phyloP scores from a whole-genome alignment of 2,888 invertebrate genomes.

The Cylloceria caligata region DNA sequence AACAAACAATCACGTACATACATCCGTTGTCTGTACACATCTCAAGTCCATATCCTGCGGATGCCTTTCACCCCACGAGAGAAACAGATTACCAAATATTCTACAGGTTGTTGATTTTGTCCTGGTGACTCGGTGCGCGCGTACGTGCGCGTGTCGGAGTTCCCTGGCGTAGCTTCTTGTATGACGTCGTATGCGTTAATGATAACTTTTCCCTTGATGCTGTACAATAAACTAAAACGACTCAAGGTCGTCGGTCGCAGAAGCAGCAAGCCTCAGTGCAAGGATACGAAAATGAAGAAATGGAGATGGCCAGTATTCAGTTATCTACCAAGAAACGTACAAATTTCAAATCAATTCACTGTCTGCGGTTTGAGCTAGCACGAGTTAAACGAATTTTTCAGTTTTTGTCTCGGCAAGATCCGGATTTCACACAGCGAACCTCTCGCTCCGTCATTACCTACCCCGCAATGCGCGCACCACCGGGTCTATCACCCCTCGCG shows the following conservation, averaged over 20 bases:
- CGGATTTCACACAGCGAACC: no score
- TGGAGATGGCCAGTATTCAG: conserved; percentile 50
- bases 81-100: conserved; percentile 82
- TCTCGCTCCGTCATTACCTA: no score
- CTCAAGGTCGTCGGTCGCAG: conserved; percentile 28
- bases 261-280: conserved; percentile 25
- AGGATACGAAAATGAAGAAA: conserved; percentile 40
- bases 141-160: conserved; percentile 30
- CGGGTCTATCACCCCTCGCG: no score
- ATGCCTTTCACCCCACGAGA: conserved; percentile 61
- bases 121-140: conserved; percentile 18
- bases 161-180: conserved; percentile 32
- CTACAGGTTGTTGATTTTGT: conserved; percentile 83
- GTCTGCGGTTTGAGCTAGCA: no score
- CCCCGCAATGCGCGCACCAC: no score
- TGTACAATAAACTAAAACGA: conserved; percentile 36
- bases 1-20: not conserved
- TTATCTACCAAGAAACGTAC: no score
- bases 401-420: no score
- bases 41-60: conserved; percentile 3
- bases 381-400: no score
- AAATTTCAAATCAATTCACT: conserved; percentile 36
- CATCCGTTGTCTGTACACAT: conserved; percentile 5
- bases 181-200: conserved; percentile 51
- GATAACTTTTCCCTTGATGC: conserved; percentile 45